Base-by-base conservation (phyloP, 2,113 vertebrate species). In the Sebastes fasciatus region DNA sequence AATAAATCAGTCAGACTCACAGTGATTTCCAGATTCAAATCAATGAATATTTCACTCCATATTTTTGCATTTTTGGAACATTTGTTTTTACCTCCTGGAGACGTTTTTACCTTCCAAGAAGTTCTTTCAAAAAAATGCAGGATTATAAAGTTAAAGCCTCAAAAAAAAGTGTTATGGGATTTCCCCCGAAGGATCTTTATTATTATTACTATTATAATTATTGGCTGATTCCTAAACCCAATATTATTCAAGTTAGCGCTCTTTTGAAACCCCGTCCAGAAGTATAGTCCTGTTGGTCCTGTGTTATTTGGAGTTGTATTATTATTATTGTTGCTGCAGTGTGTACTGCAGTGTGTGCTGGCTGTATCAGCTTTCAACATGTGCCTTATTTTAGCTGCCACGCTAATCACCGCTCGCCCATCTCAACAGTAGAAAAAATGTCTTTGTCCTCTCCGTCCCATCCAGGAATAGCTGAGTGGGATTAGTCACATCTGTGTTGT, bases 331-430 rank as follows among this genome's bases (percentile, higher is more conserved):
- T 67, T 62, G 71, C 66, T 46, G 69, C 6, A 40, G 46, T 26
- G 64, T 64, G 48, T 46, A 11, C 86, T 82, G 79, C n/a, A n/a
- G n/a, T n/a, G n/a, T n/a, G n/a, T n/a, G n/a, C 70, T 80, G 82
- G 40, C 65, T 49, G 84, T 84, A 88, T 91, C 88, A 88, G 45
- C 85, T 94, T 93, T 88, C 90, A 87, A 51, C 77, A 46, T 60
- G 82, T 55, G 79, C 72, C 91, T 94, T 93, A 84, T 88, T 94
- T 92, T 93, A 94, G 84, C 66, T 80, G 1, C 26, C 58, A 4
- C 58, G 65, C 77, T 85, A 86, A 90, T 90, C 89, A 60, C 63
- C 0, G 13, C 77, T 62, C 26, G 4, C 55, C 74, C 34, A 34
- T 34, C 34, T 34, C 34, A 34, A 34, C 34, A 34, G 34, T 4